Evolutionary conservation across 2,888 invertebrate species (phyloP), one percentile per base, ranked within the genome.

Genomic region (Electrophaes corylata): DNA sequence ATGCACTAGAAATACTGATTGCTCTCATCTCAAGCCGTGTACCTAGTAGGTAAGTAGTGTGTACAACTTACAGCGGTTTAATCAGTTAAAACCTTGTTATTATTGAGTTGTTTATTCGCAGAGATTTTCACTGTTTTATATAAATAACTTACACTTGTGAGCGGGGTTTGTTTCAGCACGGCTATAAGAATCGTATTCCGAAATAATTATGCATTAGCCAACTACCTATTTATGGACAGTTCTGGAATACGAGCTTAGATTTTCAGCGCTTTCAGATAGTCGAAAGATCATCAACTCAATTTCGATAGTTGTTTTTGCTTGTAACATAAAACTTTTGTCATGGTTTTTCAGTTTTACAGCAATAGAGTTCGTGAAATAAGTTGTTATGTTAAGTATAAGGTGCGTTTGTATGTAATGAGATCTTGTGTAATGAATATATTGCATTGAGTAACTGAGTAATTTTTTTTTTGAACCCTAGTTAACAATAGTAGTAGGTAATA

Each of bases 351-450:
- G 71, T 65, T 58, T 58, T 60, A 60, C 70, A 76, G 63, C 71
- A 65, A 61, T 56, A 64, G 63, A 45, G 74, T 70, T 76, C 75
- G 52, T 57, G 71, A 71, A 70, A 76, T 80, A 77, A 73, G 75
- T 81, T 79, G 82, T 86, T 87, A 87, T 81, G 89, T 87, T 89
- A 90, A 88, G 81, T 89, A 85, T 55, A 86, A 88, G 90, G 89
- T 88, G 90, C 90, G 88, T 89, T 90, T 89, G 84, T 88, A 88
- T 87, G 85, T 88, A 86, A 84, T 80, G 75, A 82, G 74, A 84
- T 83, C 86, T 82, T 85, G 79, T 84, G 76, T 85, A 89, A 83
- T 84, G 77, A 88, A 90, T 83, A 78, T 87, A 90, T 83, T 84
- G 86, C 89, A 88, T 88, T 89, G 76, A 86, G 74, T 80, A 81